Base-by-base conservation (phyloP, 2,888 invertebrate species). In the Hoplodrina ambigua region DNA sequence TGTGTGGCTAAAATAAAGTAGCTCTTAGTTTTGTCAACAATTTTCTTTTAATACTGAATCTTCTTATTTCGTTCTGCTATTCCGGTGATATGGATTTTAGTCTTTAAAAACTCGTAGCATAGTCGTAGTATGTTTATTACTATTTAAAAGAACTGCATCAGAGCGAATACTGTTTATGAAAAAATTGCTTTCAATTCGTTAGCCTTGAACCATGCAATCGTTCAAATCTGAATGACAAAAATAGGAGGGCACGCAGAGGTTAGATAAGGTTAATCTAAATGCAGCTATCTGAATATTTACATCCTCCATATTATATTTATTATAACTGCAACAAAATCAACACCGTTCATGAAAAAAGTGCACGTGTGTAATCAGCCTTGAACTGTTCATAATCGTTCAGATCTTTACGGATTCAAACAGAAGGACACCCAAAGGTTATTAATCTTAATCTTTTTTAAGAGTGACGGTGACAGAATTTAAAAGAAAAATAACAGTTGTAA, bases 151-250 rank as follows among this genome's bases (percentile, higher is more conserved):
- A 17, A 11, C 3, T 46, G 8, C 13, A 20, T 64, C 25, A 4
- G 10, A 50, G 20, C 20, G 8, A n/a, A 49, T 7, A 37, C 10
- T n/a, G 25, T 4, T 30, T 13, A 58, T n/a, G 19, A 30, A 25
- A 49, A 69, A 41, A 33, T 11, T 60, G 49, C 54, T 49, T 59
- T 11, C 30, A 10, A 54, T 49, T n/a, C 20, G 33, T 3, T 50
- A 57, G 52, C 72, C 72, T 72, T 72, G 63, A 72, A 69, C 72
- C 37, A 49, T 4, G 11, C 17, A 70, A 70, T 70, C 71, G 52
- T 70, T 70, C 56, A 71, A 37, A 56, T 46, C 44, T 52, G 46
- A 46, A 37, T 17, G 25, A 17, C 56, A 46, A 62, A 71, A 59
- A 52, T 15, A 52, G 37, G 46, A 71, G 52, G 70, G 13, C 71